Conservation (phyloP, 37 sponge, comb jelly and placozoan species). For the Halichondria panicea region DNA sequence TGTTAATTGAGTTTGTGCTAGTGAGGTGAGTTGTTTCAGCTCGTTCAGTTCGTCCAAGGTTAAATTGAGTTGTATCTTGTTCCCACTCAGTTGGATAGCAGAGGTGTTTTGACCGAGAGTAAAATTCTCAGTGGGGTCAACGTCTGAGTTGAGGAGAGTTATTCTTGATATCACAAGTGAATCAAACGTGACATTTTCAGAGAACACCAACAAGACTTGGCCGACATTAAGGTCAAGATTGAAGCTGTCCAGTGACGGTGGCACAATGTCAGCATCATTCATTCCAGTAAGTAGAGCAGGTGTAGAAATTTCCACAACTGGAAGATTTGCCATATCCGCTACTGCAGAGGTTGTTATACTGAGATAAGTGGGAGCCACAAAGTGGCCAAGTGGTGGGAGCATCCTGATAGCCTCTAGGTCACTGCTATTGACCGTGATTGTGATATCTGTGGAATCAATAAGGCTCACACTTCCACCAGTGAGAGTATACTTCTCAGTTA, state of each 20-base stretch:
- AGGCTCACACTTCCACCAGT: conserved; percentile 66
- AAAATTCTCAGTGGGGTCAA: conserved; percentile 31
- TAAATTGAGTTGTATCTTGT: conserved; percentile 44
- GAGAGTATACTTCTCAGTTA: conserved; percentile 21
- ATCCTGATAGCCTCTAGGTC: conserved; percentile 73
- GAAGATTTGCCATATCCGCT: conserved; percentile 72
- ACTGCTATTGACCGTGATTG: conserved; percentile 54
- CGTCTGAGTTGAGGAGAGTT: conserved; percentile 54
- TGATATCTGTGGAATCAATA: conserved; percentile 73
- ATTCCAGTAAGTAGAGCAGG: conserved; percentile 31
- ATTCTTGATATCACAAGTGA: conserved; percentile 55
- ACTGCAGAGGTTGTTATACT: conserved; percentile 45
- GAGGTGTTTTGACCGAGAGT: conserved; percentile 43
- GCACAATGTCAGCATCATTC: conserved; percentile 78
- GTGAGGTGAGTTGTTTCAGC: conserved; percentile 53
- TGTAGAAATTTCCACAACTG: conserved; percentile 28
- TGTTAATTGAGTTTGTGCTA: conserved; percentile 38
- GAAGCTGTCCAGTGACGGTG: conserved; percentile 66
- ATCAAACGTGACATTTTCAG: conserved; percentile 57
- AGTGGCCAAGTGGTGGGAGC: conserved; percentile 77
- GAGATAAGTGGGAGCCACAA: conserved; percentile 48
- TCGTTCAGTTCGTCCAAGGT: conserved; percentile 63
- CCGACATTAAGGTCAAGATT: conserved; percentile 64
- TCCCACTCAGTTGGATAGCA: conserved; percentile 16
- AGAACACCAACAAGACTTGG: conserved; percentile 60